Percentiles rank a stretch among this genome's conserved stretches.
Evolutionary conservation across 2,113 vertebrate species (phyloP).

Genomic region (Esox niger): DNA sequence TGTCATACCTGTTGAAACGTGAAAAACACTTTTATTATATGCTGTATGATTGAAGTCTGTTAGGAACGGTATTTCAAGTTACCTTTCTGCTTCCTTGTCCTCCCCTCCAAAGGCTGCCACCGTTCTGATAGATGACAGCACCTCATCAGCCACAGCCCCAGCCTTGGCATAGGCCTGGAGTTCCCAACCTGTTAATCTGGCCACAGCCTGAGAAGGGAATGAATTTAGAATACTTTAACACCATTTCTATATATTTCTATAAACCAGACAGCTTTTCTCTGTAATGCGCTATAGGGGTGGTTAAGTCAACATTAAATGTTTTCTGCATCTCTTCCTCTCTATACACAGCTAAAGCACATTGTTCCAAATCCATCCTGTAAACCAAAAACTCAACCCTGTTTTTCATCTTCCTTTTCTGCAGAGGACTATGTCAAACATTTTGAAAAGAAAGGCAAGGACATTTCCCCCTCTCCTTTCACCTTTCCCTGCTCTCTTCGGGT

Average conservation of each 20-base stretch:
- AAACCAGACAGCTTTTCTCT: conserved; percentile 3
- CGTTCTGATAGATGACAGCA: conserved; percentile 72
- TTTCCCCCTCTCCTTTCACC: too few relatives aligned
- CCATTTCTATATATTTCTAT: not conserved
- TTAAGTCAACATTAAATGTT: too few relatives aligned
- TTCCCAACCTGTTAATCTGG: conserved; percentile 65
- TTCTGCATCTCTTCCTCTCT: too few relatives aligned
- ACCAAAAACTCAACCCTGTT: too few relatives aligned
- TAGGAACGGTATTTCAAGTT: not conserved
- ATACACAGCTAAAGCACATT: too few relatives aligned
- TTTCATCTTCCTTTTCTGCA: too few relatives aligned
- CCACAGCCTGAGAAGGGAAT: conserved; percentile 57
- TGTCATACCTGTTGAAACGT: conserved; percentile 64
- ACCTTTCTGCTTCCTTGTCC: conserved; percentile 71
- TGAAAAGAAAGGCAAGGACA: too few relatives aligned
- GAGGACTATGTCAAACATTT: too few relatives aligned
- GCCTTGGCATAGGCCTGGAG: conserved; percentile 74
- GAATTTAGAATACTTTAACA: not conserved
- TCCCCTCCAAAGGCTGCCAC: conserved; percentile 75
- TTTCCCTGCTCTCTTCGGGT: too few relatives aligned
- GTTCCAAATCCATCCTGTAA: too few relatives aligned
- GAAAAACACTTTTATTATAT: not conserved
- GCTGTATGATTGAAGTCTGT: not conserved
- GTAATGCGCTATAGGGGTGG: not conserved
- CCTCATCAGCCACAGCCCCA: conserved; percentile 75